These are phyloP conservation scores for Zosterops borbonicus DNA, from an alignment of 2,113 vertebrate species.

Conservation along the genomic window DNA sequence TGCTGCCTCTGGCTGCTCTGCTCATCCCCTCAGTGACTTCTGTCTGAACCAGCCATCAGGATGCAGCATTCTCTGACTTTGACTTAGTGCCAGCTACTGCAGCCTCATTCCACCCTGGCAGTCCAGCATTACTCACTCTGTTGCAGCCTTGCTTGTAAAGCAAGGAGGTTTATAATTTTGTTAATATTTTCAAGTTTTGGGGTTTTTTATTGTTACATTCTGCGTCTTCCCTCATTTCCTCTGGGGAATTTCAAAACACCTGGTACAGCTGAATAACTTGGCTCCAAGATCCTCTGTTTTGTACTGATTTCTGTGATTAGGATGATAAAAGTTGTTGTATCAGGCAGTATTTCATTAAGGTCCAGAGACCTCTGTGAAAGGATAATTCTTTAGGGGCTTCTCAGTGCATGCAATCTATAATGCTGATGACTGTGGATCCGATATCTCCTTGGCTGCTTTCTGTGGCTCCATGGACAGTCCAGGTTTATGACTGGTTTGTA, in stretches of 20 bases:
- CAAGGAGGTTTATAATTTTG: not conserved
- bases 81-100: not conserved
- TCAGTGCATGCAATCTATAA: not conserved
- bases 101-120: not conserved
- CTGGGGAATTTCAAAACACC: conserved; percentile 11
- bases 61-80: not conserved
- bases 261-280: conserved; percentile 2
- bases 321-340: not conserved
- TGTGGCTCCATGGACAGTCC: not conserved
- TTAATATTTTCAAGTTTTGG: not conserved
- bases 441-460: not conserved
- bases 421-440: not conserved
- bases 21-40: not conserved
- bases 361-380: not conserved
- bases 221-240: not conserved
- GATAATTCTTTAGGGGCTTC: not conserved
- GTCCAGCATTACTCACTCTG: not conserved
- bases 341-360: not conserved
- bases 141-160: not conserved
- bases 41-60: not conserved
- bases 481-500: not conserved
- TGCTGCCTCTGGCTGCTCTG: not conserved
- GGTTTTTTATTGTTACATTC: not conserved
- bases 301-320: not conserved
- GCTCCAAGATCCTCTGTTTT: not conserved